These are phyloP conservation scores for Pachliopta kotzebuea DNA, from an alignment of 2,888 invertebrate genomes.

Conservation along the genomic window DNA sequence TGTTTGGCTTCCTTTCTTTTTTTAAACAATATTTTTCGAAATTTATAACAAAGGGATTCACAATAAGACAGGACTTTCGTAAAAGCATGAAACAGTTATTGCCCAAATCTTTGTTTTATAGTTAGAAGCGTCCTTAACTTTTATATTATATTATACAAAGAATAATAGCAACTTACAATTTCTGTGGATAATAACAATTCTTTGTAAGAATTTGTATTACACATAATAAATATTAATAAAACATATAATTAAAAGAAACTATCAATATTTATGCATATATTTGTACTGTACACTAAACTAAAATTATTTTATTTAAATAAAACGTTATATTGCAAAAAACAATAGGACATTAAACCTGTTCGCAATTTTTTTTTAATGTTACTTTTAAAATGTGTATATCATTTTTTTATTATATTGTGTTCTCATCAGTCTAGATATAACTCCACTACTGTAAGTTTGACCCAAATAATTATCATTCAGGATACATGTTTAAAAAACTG, in stretches of 20 bases:
- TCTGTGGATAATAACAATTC: background rate
- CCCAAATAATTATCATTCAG: constrained; percentile 6
- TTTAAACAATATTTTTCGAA: constrained; percentile 21
- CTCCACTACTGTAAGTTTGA: background rate
- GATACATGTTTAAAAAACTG: background rate
- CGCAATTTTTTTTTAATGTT: background rate
- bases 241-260: background rate
- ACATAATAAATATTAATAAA: background rate
- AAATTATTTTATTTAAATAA: too few relatives aligned
- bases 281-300: background rate
- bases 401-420: background rate
- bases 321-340: background rate
- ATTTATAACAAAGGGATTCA: constrained; percentile 10
- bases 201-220: too few relatives aligned
- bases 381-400: background rate
- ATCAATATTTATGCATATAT: background rate
- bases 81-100: constrained; percentile 14
- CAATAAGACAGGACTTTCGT: constrained; percentile 10
- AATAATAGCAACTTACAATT: background rate
- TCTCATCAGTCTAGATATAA: background rate
- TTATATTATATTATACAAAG: background rate
- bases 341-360: background rate
- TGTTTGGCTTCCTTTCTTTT: constrained; percentile 29
- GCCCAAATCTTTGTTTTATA: constrained; percentile 10
- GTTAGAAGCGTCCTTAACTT: constrained; percentile 29